Evolutionary conservation across 2,888 invertebrate species (phyloP), one percentile per base, ranked within the genome.

Genomic region (Digitonthophagus gazella): DNA sequence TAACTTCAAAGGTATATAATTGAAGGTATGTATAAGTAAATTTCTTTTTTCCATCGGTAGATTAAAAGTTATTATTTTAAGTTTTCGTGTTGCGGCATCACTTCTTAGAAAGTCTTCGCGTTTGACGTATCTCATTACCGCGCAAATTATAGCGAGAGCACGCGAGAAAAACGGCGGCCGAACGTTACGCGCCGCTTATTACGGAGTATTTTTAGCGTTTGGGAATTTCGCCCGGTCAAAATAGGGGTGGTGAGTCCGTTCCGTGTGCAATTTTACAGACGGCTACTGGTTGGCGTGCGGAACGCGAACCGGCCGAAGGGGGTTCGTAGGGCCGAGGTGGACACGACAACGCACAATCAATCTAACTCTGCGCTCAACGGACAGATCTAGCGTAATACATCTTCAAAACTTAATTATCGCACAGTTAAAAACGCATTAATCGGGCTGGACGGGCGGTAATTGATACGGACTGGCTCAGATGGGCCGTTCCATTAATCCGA

Each of bases 321-420:
- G 28, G 11, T n/a, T n/a, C n/a, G n/a, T 58, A 18, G 28, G 44
- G 44, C 18, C 18, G 64, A 54, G 18, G n/a, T 19, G 28, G 58
- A 76, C 78, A 79, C 79, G 79, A 76, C 76, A 79, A 79, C 78
- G 77, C 77, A 78, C 79, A 77, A 79, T 79, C 78, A 78, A 79
- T 79, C 79, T 79, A 74, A 68, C 66, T 55, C 63, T 54, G 67
- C 68, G 69, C 71, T 65, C 56, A 20, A 55, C 28, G 64, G 63
- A 64, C 55, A 69, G 44, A 71, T 72, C 69, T 61, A n/a, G 19
- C 61, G 20, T 20, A 18, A 61, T 61, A 61, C 67, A 72, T 72
- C 69, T 70, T 69, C 71, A 65, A 67, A 73, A 71, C 73, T 73
- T 73, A 73, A 73, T 73, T 73, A 69, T 61, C 61, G 19, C 71